phyloP scores from a whole-genome alignment of 2,797 vertebrate genomes.

The Urosaurus nigricauda region DNA sequence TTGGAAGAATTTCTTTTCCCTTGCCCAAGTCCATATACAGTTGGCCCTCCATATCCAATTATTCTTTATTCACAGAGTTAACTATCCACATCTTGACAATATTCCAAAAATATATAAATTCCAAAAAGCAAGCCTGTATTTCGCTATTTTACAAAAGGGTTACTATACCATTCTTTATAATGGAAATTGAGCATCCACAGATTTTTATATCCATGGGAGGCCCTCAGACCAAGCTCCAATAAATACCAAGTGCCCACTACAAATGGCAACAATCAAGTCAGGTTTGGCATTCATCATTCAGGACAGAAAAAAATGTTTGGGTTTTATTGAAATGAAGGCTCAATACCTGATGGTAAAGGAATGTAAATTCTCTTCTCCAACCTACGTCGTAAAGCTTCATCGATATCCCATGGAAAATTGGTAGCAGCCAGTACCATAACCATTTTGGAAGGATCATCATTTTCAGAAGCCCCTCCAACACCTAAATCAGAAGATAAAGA shows the following conservation, averaged over 20 bases:
- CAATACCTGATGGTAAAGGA: slow-evolving; percentile 93
- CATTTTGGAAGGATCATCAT: slow-evolving; percentile 98
- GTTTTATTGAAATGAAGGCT: slow-evolving; percentile 4
- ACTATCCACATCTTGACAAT: too few relatives aligned
- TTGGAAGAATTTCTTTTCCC: not conserved
- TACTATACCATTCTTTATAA: too few relatives aligned
- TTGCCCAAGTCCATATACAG: not conserved
- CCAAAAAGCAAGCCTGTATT: too few relatives aligned
- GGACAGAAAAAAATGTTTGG: not conserved
- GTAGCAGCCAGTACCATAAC: slow-evolving; percentile 99
- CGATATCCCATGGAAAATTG: slow-evolving; percentile 99
- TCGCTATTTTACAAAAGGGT: too few relatives aligned
- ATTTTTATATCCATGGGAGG: too few relatives aligned
- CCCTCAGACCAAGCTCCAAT: too few relatives aligned
- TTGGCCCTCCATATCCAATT: too few relatives aligned
- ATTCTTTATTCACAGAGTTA: too few relatives aligned
- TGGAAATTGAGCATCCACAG: too few relatives aligned
- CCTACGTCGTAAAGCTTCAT: slow-evolving; percentile 94
- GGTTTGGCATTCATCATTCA: not conserved
- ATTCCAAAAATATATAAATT: too few relatives aligned
- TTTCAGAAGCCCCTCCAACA: slow-evolving; percentile 93
- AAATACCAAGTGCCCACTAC: not conserved
- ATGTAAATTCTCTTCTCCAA: slow-evolving; percentile 99
- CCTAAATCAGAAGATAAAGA: slow-evolving; percentile 78
- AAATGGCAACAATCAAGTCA: not conserved